phyloP scores from a whole-genome alignment of 2,797 vertebrate species.

The Smutsia gigantea region DNA sequence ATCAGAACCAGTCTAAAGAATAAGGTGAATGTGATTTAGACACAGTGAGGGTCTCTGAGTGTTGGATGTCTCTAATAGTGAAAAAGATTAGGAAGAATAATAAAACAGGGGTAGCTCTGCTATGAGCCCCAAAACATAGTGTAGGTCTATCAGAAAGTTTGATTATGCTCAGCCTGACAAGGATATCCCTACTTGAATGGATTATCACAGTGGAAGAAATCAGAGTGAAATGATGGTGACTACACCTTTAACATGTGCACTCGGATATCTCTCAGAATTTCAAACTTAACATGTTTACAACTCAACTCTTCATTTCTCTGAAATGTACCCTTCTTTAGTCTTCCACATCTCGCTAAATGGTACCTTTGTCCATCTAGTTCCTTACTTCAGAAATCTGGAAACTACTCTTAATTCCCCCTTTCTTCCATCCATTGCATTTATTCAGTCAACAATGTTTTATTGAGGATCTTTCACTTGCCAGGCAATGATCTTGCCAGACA shows the following conservation, averaged over 20 bases:
- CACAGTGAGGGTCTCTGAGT: background rate
- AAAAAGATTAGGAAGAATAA: constrained; percentile 13
- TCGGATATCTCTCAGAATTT: constrained; percentile 6
- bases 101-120: background rate
- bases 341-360: background rate
- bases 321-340: constrained; percentile 3
- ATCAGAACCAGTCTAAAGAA: background rate
- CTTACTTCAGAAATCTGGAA: constrained; percentile 7
- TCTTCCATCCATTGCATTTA: constrained; percentile 13
- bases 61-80: background rate
- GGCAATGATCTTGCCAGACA: background rate
- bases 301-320: constrained; percentile 15
- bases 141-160: background rate
- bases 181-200: background rate
- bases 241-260: background rate
- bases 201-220: background rate
- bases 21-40: background rate
- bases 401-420: background rate
- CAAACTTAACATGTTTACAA: constrained; percentile 26
- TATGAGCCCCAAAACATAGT: background rate
- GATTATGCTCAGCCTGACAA: background rate
- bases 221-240: background rate
- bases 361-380: background rate
- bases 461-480: background rate
- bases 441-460: constrained; percentile 23